These are phyloP conservation scores for Oasisia sp. DNA, from an alignment of 2,888 invertebrate genomes.

Conservation along the genomic window DNA sequence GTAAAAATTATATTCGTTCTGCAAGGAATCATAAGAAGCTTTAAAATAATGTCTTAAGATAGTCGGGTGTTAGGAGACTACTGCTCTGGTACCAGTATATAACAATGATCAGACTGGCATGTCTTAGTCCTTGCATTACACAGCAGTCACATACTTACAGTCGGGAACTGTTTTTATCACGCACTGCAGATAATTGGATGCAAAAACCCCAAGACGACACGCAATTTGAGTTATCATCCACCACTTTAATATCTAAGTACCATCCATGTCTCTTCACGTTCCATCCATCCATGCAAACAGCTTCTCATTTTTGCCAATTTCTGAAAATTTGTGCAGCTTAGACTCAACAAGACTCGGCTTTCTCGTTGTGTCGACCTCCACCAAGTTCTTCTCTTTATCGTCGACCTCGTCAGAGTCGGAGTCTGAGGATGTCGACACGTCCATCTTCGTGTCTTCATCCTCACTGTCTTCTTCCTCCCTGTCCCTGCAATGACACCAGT, in stretches of 20 bases:
- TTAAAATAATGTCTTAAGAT: too few species aligned
- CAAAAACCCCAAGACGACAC: neutral
- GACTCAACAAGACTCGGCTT: neutral
- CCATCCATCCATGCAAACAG: neutral
- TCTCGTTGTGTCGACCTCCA: neutral
- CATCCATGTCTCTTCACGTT: neutral
- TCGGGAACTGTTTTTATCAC: neutral
- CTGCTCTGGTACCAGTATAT: too few species aligned
- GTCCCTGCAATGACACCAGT: neutral
- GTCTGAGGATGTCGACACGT: slow-evolving; percentile 8
- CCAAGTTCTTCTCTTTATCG: neutral
- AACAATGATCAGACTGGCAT: too few species aligned
- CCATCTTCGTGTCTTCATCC: slow-evolving; percentile 23
- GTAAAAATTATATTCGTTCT: too few species aligned
- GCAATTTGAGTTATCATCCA: neutral
- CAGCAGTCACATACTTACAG: neutral
- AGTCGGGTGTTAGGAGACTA: too few species aligned
- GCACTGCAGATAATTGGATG: too few species aligned
- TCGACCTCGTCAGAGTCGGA: slow-evolving; percentile 32
- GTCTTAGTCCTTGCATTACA: too few species aligned
- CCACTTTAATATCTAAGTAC: too few species aligned
- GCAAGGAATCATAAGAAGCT: too few species aligned
- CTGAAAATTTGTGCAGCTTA: neutral
- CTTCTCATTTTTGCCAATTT: neutral
- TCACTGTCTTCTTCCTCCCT: slow-evolving; percentile 23